Base-by-base conservation (phyloP, 2,888 invertebrate genomes). In the Caenorhabditis afra region DNA sequence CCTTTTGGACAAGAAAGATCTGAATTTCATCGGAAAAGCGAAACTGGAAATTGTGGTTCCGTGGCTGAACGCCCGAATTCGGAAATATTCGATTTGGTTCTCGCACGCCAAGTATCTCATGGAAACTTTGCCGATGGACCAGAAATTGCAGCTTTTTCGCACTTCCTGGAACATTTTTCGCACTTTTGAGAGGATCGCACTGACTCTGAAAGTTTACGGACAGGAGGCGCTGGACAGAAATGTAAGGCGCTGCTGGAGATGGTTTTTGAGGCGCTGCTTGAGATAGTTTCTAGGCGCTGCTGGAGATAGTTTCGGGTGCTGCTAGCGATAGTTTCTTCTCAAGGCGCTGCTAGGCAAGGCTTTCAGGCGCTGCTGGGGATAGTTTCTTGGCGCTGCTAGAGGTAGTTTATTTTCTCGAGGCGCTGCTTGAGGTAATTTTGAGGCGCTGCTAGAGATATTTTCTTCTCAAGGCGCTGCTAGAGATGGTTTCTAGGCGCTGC, bases 31-130 rank as follows among this genome's bases (percentile, higher is more conserved):
- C 8, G 58, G 59, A 8, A 58, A 39, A 29, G 67, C 67, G 1
- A 58, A 68, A 23, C 39, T 68, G 59, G 49, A 52, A 8, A 39
- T 11, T n/a, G 58, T 68, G 3, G 12, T 37, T 0, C 7, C 10
- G 10, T 68, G 67, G 67, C 7, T 68, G 14, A 68, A 68, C 20
- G 58, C 39, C 0, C 8, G 67, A 39, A 59, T 68, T 20, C 50
- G 59, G 18, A 68, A 68, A 23, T 44, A 68, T 16, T 58, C 67
- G 5, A 59, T 41, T 8, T 68, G 67, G 67, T 68, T 59, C 22
- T 58, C 67, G 3, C 49, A 68, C 35, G 57, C 58, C 29, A 68
- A 47, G 4, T 68, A 52, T 52, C 14, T 68, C 14, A 68, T 68
- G 59, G 59, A 68, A 49, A 49, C 58, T 12, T 22, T 68, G 22